Conservation (phyloP, 1,140 invertebrate species). For the Paraescarpia echinospica region DNA sequence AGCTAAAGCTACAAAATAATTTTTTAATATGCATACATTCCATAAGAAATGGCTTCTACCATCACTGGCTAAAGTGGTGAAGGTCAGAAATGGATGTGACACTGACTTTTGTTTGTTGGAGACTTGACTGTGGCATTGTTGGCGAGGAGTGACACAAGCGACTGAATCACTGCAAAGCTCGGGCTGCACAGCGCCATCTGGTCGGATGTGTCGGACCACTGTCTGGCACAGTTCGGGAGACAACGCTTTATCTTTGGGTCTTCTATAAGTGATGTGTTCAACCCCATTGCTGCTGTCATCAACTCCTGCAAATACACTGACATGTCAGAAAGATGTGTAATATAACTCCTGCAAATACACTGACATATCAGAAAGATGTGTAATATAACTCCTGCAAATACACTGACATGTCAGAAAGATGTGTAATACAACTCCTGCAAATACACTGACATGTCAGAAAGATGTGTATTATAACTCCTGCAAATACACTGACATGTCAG, state of each 20-base stretch:
- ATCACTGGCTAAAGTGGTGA: too few relatives aligned
- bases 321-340: background rate
- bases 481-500: background rate
- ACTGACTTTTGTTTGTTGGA: background rate
- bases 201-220: slow-evolving; percentile 22
- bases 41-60: too few relatives aligned
- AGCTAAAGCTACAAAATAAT: too few relatives aligned
- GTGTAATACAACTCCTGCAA: background rate
- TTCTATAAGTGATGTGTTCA: slow-evolving; percentile 35
- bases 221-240: slow-evolving; percentile 4
- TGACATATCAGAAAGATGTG: background rate
- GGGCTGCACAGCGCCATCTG: slow-evolving; percentile 33
- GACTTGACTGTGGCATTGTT: background rate
- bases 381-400: background rate
- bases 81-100: background rate
- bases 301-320: slow-evolving; percentile 57
- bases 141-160: slow-evolving; percentile 65
- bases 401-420: background rate
- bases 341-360: background rate
- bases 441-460: background rate
- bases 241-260: slow-evolving; percentile 13
- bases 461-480: background rate
- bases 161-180: slow-evolving; percentile 67
- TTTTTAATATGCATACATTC: too few relatives aligned
- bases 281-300: slow-evolving; percentile 60